These are phyloP conservation scores for Rhimphoctona megacephalus DNA, from an alignment of 2,888 invertebrate species.

Conservation along the genomic window DNA sequence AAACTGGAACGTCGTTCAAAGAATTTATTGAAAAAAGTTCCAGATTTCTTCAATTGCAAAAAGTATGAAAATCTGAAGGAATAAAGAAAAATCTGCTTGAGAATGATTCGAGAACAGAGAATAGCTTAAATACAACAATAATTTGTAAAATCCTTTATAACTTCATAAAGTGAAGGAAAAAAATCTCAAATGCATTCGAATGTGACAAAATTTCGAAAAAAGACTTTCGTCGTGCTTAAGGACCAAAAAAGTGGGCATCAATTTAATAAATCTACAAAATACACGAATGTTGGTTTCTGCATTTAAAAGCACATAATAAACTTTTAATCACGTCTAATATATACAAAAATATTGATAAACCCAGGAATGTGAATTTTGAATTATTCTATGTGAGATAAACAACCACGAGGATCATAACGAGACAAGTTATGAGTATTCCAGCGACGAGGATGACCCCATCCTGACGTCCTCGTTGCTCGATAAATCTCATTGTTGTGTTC, in stretches of 20 bases:
- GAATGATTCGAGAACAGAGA: background rate
- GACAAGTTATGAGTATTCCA: conserved; percentile 93
- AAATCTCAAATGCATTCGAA: background rate
- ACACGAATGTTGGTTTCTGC: background rate
- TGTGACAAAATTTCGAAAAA: background rate
- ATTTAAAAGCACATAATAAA: background rate
- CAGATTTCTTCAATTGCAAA: too few relatives aligned
- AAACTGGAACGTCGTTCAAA: too few relatives aligned
- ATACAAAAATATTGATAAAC: conserved; percentile 59
- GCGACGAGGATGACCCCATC: conserved; percentile 95
- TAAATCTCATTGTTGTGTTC: conserved; percentile 97
- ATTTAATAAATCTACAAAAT: background rate
- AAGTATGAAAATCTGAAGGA: too few relatives aligned
- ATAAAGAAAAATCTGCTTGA: too few relatives aligned
- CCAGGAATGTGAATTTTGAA: background rate
- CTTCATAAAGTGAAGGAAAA: background rate
- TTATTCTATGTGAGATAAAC: conserved; percentile 87
- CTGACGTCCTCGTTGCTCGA: conserved; percentile 94
- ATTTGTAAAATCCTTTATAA: background rate
- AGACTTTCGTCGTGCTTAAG: background rate
- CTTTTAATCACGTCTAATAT: conserved; percentile 62
- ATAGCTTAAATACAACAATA: background rate
- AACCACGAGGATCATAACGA: conserved; percentile 93
- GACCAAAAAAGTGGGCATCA: background rate
- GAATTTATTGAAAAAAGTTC: too few relatives aligned